Evolutionary conservation across 2,888 invertebrate species (phyloP).

Genomic region (Ecliptopera silaceata): DNA sequence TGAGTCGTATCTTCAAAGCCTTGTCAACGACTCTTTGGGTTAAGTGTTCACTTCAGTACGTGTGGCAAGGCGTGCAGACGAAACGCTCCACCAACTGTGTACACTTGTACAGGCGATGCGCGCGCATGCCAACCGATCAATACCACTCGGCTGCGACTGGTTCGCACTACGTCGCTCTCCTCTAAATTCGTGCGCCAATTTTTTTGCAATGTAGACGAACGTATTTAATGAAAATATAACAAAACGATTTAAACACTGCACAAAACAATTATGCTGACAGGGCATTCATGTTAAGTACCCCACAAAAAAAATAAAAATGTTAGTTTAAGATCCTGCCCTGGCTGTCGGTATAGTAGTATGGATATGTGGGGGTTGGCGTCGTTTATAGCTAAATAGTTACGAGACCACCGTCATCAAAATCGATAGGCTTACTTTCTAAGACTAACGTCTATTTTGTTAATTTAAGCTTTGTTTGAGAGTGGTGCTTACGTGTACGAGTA

Average conservation of each 20-base stretch:
- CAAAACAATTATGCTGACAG: slow-evolving; percentile 46
- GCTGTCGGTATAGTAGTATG: slow-evolving; percentile 34
- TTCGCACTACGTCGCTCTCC: slow-evolving; percentile 70
- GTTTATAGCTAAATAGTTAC: slow-evolving; percentile 45
- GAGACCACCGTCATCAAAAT: slow-evolving; percentile 42
- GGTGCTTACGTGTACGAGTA: no score
- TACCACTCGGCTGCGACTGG: slow-evolving; percentile 70
- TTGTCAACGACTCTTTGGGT: slow-evolving; percentile 66
- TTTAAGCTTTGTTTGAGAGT: no score
- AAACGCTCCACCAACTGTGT: slow-evolving; percentile 71
- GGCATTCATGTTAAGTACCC: not conserved
- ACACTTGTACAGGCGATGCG: slow-evolving; percentile 74
- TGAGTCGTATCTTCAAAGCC: slow-evolving; percentile 41
- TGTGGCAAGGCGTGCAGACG: slow-evolving; percentile 66
- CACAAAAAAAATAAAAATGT: slow-evolving; percentile 33
- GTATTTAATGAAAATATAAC: slow-evolving; percentile 55
- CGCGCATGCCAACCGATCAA: slow-evolving; percentile 81
- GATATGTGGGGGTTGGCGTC: slow-evolving; percentile 33
- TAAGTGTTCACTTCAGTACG: slow-evolving; percentile 70
- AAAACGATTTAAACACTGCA: slow-evolving; percentile 43
- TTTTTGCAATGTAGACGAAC: slow-evolving; percentile 60
- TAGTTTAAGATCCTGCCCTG: slow-evolving; percentile 35
- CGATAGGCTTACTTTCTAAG: slow-evolving; percentile 52
- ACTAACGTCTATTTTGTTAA: slow-evolving; percentile 33
- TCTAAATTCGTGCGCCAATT: slow-evolving; percentile 71